Evolutionary conservation across 1,140 invertebrate species (phyloP).

Genomic region (Parasteatoda tepidariorum): DNA sequence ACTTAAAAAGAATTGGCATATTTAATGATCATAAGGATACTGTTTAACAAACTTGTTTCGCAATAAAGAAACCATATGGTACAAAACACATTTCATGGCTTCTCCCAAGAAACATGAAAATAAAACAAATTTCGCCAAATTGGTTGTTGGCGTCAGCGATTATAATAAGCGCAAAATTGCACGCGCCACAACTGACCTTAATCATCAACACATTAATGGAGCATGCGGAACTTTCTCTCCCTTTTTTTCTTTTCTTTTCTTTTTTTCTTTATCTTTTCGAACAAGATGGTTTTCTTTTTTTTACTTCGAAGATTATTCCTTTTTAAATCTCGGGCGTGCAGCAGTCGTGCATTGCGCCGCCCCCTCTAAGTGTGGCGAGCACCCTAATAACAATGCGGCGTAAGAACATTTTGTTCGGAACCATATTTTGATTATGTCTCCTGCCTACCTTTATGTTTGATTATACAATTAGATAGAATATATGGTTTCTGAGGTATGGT

Average conservation of each 20-base stretch:
- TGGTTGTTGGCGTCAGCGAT: neutral
- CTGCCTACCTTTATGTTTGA: too few species aligned
- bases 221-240: neutral
- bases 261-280: neutral
- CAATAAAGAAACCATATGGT: too few species aligned
- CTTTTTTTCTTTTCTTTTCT: neutral
- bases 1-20: too few species aligned
- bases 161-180: slow-evolving; percentile 23
- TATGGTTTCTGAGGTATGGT: too few species aligned
- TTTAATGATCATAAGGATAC: too few species aligned
- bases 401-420: neutral
- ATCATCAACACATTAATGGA: slow-evolving; percentile 13
- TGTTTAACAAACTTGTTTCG: too few species aligned
- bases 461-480: too few species aligned
- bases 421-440: too few species aligned
- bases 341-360: slow-evolving; percentile 12
- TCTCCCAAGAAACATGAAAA: neutral
- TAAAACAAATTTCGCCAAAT: neutral
- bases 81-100: too few species aligned
- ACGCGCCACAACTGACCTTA: slow-evolving; percentile 30
- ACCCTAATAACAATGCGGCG: neutral
- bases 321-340: slow-evolving; percentile 17
- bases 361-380: slow-evolving; percentile 14
- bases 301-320: neutral
- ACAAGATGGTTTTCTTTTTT: too few species aligned